Conservation (phyloP, 2,113 vertebrate species). For the Tupaia chinensis region DNA sequence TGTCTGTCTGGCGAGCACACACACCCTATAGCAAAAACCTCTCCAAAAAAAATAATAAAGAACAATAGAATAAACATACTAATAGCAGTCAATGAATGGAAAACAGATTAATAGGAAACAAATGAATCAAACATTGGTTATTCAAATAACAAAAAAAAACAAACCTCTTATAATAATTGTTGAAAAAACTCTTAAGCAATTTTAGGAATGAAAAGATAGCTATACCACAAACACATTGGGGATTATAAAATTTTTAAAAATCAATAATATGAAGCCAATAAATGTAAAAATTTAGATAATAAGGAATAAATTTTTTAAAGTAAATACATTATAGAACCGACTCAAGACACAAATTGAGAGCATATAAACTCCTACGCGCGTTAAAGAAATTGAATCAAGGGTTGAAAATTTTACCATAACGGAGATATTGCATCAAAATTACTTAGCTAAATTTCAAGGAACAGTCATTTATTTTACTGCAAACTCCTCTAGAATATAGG, state of each 20-base stretch:
- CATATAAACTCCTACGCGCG: not conserved
- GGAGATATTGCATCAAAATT: not conserved
- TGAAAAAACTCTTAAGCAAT: not conserved
- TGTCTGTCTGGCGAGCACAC: too few relatives aligned
- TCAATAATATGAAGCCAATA: not conserved
- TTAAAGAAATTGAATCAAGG: not conserved
- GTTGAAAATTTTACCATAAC: not conserved
- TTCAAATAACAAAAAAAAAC: not conserved
- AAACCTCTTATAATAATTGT: not conserved
- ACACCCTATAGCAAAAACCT: too few relatives aligned
- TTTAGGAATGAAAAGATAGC: not conserved
- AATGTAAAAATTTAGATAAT: not conserved
- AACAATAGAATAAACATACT: not conserved
- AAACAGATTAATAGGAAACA: not conserved
- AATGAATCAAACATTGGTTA: not conserved
- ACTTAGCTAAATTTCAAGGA: not conserved
- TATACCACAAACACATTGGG: not conserved
- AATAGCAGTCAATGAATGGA: not conserved
- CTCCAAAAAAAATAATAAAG: not conserved
- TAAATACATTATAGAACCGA: not conserved
- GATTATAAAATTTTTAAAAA: not conserved
- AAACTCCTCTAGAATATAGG: not conserved
- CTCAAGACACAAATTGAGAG: not conserved
- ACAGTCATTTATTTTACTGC: not conserved
- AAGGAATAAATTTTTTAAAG: not conserved